Percentiles rank a stretch among this genome's conserved stretches.
These are phyloP conservation scores for Epicauta chinensis DNA, from an alignment of 1,140 invertebrate genomes.

Conservation along the genomic window DNA sequence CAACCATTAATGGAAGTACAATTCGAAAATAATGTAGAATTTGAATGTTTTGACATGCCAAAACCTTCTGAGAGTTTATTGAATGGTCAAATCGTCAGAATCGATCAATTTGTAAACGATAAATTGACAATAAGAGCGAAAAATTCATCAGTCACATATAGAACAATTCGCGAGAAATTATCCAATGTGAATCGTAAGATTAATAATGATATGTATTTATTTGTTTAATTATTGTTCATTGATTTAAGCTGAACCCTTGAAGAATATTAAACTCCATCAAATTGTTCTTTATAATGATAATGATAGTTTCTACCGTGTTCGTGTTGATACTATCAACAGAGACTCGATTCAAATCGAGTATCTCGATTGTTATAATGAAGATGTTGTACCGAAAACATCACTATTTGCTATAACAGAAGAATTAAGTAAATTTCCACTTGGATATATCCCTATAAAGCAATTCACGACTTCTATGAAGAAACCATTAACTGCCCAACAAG, in stretches of 20 bases:
- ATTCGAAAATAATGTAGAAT: not conserved
- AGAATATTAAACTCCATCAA: conserved; percentile 1
- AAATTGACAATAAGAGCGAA: not conserved
- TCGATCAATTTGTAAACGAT: not conserved
- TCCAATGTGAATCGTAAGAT: not conserved
- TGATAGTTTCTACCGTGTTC: not conserved
- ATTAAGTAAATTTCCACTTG: not conserved
- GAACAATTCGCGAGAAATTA: not conserved
- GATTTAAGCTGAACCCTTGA: not conserved
- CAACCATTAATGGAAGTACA: not conserved
- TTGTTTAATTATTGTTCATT: too few relatives aligned
- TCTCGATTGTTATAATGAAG: not conserved
- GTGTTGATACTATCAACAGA: not conserved
- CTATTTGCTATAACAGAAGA: conserved; percentile 2
- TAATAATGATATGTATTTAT: too few relatives aligned
- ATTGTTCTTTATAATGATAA: not conserved
- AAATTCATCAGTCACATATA: not conserved
- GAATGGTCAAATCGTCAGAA: not conserved
- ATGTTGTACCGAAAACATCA: not conserved
- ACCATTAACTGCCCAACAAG: not conserved
- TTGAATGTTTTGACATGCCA: not conserved
- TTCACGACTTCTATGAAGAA: not conserved
- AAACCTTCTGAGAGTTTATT: not conserved
- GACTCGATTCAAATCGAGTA: not conserved
- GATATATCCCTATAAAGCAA: not conserved